Evolutionary conservation across 2,888 invertebrate genomes (phyloP), one percentile per base, ranked within the genome.

Genomic region (Tortrix viridana): DNA sequence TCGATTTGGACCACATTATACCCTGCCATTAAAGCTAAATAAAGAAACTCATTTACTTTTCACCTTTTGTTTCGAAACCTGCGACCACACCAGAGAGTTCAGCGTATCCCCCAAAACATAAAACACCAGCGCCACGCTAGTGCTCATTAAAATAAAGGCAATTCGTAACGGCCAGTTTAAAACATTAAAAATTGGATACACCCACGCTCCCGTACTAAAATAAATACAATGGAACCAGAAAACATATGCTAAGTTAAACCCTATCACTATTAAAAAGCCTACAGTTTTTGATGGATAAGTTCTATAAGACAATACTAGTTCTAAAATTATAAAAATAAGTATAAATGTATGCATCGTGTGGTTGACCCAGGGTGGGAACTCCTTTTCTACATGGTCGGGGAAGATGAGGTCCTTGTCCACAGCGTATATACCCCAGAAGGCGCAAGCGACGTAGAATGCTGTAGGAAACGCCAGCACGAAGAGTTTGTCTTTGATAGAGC

Each of bases 371-470:
- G 41, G 23, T 1, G 63, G 63, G 9, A 63, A 41, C 5, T 38
- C 41, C 9, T 57, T 63, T 1, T 52, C 47, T 0, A 63, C 20
- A 23, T 47, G 47, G 0, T 63, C 63, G 3, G 63, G 63, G 47
- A 63, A 58, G 1, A 63, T 63, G 14, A 63, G 43, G 20, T 63
- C 63, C 16, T 43, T 63, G 48, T 63, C 63, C 6, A 63, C 38
- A 32, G 63, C 53, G 47, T 63, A 63, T 52, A 63, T 63, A 22
- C 63, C 63, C 63, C 63, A 63, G 63, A 63, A 63, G 22, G 52
- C 57, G 32, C 46, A 41, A 3, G 58, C 43, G 1, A 63, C 63
- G 63, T 63, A 63, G 53, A 58, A 52, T 5, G 63, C 63, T 6
- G 47, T 18, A 0, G 63, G 63, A 19, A 63, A 58, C 12, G 57